Base-by-base conservation (phyloP, 1,140 invertebrate genomes). In the Drosophila pseudoobscura region DNA sequence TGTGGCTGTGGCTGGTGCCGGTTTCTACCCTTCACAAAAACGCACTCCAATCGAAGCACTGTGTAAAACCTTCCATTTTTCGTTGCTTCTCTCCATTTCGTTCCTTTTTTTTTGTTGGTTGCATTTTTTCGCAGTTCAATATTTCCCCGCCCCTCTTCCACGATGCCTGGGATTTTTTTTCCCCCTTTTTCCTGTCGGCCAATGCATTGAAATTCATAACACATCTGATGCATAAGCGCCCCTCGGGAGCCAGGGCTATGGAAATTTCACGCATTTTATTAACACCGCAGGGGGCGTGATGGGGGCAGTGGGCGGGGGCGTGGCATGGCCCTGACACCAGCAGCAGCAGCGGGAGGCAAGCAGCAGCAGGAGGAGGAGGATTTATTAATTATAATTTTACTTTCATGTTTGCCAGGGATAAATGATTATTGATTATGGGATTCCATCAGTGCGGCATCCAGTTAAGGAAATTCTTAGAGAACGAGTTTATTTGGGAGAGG, bases 181-280 rank as follows among this genome's bases (percentile, higher is more conserved):
- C 54, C 22, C 9, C 47, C 68, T 65, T 61, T 55, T 54, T 35
- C 6, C 17, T 50, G 43, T 59, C 39, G 58, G 54, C 45, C 46
- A 31, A 51, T 66, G 64, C 83, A 85, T 85, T 85, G 78, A 87
- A 85, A 85, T 85, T 85, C 82, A 85, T 85, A 85, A 85, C 82
- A 85, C 82, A 85, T 87, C 82, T 85, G 82, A 85, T 87, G 82
- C 82, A 85, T 85, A 87, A 87, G 64, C 78, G 82, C 82, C 82
- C 70, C 74, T 39, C 11, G 35, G 35, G 35, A 3, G 35, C 61
- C 53, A 82, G 78, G 78, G 49, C 69, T 72, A 87, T 85, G 82
- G 82, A 85, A 85, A 85, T 85, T 87, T 75, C 51, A 68, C 62
- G 70, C 70, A 78, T 87, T 80, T 77, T 66, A 75, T 78, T 83